These are phyloP conservation scores for Corvus cornix DNA, from an alignment of 2,113 vertebrate genomes.

Conservation along the genomic window DNA sequence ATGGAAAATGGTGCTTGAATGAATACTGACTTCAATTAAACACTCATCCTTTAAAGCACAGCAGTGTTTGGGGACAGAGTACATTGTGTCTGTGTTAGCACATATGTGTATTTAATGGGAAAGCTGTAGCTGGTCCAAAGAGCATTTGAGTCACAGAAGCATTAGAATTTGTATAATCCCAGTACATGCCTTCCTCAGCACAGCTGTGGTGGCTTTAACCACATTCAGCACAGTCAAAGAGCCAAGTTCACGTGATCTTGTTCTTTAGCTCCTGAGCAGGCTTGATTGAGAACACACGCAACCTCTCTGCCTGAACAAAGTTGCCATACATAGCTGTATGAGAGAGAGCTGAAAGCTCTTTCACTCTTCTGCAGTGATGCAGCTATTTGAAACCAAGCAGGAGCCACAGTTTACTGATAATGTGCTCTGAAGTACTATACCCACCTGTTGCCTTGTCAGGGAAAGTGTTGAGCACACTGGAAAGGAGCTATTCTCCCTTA, in stretches of 20 bases:
- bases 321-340: fast-evolving
- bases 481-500: neutral
- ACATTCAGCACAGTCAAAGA: neutral
- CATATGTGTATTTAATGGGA: neutral
- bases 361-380: neutral
- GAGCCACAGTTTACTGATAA: neutral
- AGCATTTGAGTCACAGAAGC: neutral
- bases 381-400: neutral
- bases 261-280: neutral
- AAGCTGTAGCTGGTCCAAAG: neutral
- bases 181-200: neutral
- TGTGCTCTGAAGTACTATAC: neutral
- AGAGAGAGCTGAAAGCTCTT: neutral
- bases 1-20: neutral
- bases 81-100: neutral
- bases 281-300: neutral
- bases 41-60: neutral
- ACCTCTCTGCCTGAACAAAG: neutral
- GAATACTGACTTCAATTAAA: neutral
- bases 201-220: neutral
- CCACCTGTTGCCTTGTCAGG: neutral
- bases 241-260: fast-evolving
- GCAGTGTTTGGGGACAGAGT: neutral
- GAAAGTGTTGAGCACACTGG: neutral
- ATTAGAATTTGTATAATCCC: neutral